Evolutionary conservation across 2,113 vertebrate species (phyloP).

Genomic region (Crotalus helleri): DNA sequence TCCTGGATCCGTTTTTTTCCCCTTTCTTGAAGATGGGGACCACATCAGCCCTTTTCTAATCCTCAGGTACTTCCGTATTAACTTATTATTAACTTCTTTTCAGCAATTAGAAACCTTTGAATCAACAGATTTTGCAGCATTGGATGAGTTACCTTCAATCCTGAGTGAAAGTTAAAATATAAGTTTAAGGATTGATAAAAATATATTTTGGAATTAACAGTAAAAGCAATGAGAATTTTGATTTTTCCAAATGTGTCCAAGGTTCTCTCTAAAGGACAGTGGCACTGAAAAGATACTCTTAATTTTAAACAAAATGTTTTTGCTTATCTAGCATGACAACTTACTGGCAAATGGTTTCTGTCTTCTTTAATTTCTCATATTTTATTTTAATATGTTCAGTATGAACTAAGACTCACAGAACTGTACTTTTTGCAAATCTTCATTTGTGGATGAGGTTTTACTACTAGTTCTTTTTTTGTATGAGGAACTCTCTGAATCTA

Average conservation of each 20-base stretch:
- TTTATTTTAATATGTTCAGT: not conserved
- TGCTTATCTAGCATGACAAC: not conserved
- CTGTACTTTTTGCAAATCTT: not conserved
- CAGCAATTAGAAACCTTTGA: not conserved
- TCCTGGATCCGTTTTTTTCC: too few species aligned
- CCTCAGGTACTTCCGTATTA: too few species aligned
- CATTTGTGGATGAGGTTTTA: too few species aligned
- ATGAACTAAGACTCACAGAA: not conserved
- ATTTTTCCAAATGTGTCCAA: not conserved
- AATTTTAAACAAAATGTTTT: not conserved
- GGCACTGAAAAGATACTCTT: not conserved
- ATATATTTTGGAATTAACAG: not conserved
- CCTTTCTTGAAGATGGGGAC: too few species aligned
- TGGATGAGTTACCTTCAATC: not conserved
- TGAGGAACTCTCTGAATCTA: too few species aligned
- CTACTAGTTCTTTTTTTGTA: too few species aligned
- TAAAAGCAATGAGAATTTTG: not conserved
- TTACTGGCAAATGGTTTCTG: not conserved
- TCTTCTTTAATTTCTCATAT: not conserved
- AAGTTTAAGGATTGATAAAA: not conserved
- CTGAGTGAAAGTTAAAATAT: not conserved
- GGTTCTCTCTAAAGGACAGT: not conserved
- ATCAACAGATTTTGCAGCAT: not conserved
- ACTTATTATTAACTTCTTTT: not conserved
- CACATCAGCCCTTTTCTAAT: too few species aligned